Evolutionary conservation across 2,797 vertebrate species (phyloP), one percentile per base, ranked within the genome.

Genomic region (Morelia viridis): DNA sequence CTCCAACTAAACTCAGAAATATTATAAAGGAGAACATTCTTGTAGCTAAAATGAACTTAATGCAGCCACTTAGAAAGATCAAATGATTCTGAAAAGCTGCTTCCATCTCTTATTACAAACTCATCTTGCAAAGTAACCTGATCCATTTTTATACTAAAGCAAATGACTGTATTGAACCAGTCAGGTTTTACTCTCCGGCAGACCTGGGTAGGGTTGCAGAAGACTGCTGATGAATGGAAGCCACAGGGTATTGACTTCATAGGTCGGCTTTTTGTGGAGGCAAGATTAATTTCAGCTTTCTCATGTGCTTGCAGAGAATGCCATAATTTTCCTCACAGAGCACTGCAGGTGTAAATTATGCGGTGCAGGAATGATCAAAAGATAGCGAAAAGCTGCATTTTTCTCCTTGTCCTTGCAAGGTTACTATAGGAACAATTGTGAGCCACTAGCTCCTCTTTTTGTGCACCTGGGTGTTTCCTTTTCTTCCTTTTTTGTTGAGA

Each of bases 401-500:
- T 11, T 26, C 24, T 86, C 94, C 5, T 35, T 90, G 93, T 56
- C 92, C 88, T 68, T 93, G 92, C 85, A 94, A 93, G 91, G 94
- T 94, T 85, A 90, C 88, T 92, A 94, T 93, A 94, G 90, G 60
- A 93, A 93, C 80, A 89, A 62, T 26, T 93, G 26, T 95, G 93
- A 92, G 90, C 65, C 50, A 76, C 57, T 92, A 83, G 28, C 61
- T 88, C 64, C 88, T 85, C 9, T 90, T 93, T 58, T 31, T 87
- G 0, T 85, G 15, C 64, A 89, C 68, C 5, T 88, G 90, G 58
- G 41, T 90, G 9, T 87, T 85, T 92, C 56, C 68, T 94, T 64
- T 24, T 26, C 28, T 28, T 53, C 64, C 11, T 11, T 61, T 53
- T 50, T 22, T 24, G 12, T 92, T 94, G 90, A 94, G 76, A 96